phyloP scores from a whole-genome alignment of 2,113 vertebrate genomes.

The Chauna torquata region DNA sequence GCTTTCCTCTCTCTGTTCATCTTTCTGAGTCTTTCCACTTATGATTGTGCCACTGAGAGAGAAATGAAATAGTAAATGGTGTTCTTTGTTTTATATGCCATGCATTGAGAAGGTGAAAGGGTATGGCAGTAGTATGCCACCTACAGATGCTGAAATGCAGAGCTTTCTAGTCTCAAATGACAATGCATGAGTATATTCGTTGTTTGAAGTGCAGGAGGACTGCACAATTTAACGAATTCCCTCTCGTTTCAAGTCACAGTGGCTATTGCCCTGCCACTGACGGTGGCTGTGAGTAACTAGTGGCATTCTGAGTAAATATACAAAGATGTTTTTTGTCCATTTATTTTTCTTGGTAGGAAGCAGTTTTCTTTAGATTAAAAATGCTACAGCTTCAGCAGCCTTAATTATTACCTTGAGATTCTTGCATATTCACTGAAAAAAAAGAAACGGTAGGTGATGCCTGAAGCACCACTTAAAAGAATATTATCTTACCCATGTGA shows the following conservation, averaged over 20 bases:
- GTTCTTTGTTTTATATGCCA: background rate
- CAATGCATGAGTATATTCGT: background rate
- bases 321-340: background rate
- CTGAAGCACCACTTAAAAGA: background rate
- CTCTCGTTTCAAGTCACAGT: background rate
- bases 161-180: background rate
- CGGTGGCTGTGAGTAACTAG: background rate
- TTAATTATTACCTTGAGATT: background rate
- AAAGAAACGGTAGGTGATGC: background rate
- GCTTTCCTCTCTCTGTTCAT: background rate
- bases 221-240: background rate
- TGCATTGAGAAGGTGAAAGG: background rate
- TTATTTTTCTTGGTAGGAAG: background rate
- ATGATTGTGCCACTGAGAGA: rapidly evolving
- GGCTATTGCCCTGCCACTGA: background rate
- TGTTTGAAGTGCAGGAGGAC: background rate
- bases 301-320: background rate
- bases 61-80: background rate
- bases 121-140: background rate
- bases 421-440: background rate
- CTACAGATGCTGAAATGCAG: background rate
- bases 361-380: background rate
- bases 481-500: background rate
- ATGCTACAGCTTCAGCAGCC: background rate
- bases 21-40: background rate